Evolutionary conservation across 2,888 invertebrate genomes (phyloP).

Genomic region (Calliphora vomitoria): DNA sequence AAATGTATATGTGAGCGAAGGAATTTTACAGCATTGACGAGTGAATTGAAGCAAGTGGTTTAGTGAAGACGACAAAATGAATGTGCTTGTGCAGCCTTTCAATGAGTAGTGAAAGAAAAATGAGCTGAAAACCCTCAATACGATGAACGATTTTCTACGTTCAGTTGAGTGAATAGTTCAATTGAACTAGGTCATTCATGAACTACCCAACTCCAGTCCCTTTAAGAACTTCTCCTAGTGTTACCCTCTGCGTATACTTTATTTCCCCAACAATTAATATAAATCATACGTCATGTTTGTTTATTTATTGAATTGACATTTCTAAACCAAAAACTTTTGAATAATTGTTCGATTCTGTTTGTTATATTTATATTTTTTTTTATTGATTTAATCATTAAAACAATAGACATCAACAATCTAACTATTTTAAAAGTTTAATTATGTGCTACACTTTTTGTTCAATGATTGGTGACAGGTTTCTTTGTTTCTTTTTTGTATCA

Average conservation of each 20-base stretch:
- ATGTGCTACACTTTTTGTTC: neutral
- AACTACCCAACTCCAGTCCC: no score
- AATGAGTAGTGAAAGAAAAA: no score
- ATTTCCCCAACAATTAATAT: neutral
- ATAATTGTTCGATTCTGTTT: neutral
- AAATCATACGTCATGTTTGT: neutral
- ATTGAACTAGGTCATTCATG: no score
- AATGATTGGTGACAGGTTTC: constrained; percentile 30
- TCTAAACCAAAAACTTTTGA: neutral
- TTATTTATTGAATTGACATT: neutral
- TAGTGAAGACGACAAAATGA: no score
- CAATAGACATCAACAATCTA: neutral
- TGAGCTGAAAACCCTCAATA: no score
- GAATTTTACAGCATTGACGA: no score
- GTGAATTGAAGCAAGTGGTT: no score
- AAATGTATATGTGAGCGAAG: no score
- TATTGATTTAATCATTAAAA: neutral
- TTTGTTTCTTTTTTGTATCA: constrained; percentile 12
- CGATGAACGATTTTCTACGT: no score
- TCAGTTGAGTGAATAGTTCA: no score
- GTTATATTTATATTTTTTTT: neutral
- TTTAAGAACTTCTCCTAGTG: neutral
- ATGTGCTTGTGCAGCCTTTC: no score
- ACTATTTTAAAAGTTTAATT: neutral
- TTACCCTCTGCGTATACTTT: neutral